Conservation (phyloP, 2,888 invertebrate species). For the Lysandra coridon region DNA sequence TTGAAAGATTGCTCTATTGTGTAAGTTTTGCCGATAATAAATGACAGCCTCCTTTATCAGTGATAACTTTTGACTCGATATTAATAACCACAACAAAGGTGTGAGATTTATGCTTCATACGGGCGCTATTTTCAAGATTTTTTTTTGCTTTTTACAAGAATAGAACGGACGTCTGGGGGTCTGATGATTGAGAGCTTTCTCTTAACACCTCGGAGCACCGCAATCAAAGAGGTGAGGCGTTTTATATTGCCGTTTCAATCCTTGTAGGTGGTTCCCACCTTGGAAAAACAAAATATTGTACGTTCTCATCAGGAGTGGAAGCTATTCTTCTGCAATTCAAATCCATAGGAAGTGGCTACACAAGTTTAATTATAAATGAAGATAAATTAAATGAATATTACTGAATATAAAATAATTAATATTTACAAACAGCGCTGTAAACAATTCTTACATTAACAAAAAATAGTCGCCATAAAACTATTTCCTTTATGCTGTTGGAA, state of each 20-base stretch:
- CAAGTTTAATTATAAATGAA: too few relatives aligned
- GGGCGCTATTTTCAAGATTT: not conserved
- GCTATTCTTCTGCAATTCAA: not conserved
- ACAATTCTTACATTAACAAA: not conserved
- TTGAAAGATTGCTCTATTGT: slow-evolving; percentile 31
- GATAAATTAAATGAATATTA: too few relatives aligned
- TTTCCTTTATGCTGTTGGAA: not conserved
- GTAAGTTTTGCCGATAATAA: slow-evolving; percentile 29
- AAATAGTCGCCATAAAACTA: not conserved
- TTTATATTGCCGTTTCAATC: slow-evolving; percentile 14
- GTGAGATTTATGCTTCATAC: not conserved
- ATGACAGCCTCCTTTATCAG: slow-evolving; percentile 25
- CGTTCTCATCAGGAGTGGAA: not conserved
- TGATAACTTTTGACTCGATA: slow-evolving; percentile 26
- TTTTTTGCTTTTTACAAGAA: not conserved
- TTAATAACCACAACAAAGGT: slow-evolving; percentile 27
- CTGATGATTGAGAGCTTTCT: slow-evolving; percentile 5
- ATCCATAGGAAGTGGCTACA: not conserved
- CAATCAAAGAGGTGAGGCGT: slow-evolving; percentile 7
- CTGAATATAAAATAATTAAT: too few relatives aligned
- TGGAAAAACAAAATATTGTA: not conserved
- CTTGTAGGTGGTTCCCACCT: not conserved
- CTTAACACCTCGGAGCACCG: not conserved
- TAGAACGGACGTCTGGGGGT: slow-evolving; percentile 7
- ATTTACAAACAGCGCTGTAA: too few relatives aligned